Evolutionary conservation across 2,888 invertebrate genomes (phyloP).

Genomic region (Autographa pulchrina): DNA sequence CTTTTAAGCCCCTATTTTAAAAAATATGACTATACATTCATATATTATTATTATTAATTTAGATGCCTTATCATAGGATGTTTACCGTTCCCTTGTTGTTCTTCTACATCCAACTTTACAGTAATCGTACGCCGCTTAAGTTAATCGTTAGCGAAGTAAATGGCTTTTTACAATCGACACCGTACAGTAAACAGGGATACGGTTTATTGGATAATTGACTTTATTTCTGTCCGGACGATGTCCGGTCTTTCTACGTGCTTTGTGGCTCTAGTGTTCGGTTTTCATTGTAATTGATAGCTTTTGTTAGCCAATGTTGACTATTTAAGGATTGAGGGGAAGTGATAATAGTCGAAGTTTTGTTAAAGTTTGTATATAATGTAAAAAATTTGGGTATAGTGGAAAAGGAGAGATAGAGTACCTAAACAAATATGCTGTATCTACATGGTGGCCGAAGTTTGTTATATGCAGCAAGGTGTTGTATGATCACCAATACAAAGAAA

Average conservation of each 20-base stretch:
- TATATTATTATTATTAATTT: no score
- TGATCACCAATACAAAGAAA: no score
- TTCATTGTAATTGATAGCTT: conserved; percentile 12
- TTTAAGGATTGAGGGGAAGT: not conserved
- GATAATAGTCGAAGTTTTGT: not conserved
- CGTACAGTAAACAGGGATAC: conserved; percentile 55
- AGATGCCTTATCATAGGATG: not conserved
- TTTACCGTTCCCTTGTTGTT: not conserved
- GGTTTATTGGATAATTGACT: conserved; percentile 57
- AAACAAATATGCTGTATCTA: no score
- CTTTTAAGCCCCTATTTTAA: no score
- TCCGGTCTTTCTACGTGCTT: conserved; percentile 27
- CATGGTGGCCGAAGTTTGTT: no score
- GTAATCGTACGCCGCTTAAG: conserved; percentile 46
- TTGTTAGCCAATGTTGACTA: not conserved
- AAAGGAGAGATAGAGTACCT: no score
- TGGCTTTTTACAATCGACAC: conserved; percentile 53
- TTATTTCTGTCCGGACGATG: conserved; percentile 42
- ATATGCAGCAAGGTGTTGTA: no score
- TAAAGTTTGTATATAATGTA: not conserved
- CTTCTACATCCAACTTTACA: conserved; percentile 26
- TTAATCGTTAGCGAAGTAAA: conserved; percentile 52
- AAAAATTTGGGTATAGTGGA: no score
- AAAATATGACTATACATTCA: no score
- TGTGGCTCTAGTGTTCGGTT: conserved; percentile 5